A percentile compares a stretch with the other conserved stretches of the same genome.
phyloP scores from a whole-genome alignment of 2,888 invertebrate species.

The Dorcus hopei region DNA sequence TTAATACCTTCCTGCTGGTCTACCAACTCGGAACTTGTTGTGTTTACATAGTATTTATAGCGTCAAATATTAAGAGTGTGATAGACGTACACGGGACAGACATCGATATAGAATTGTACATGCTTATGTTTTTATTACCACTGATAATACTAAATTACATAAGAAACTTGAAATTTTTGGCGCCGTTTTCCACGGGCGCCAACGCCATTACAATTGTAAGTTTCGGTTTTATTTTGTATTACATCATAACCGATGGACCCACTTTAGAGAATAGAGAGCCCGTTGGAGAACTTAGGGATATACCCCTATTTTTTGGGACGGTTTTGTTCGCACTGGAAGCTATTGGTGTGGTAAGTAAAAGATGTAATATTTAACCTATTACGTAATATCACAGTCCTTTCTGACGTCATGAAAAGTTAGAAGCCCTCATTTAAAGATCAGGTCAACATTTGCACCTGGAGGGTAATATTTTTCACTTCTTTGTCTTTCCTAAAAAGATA shows the following conservation, averaged over 20 bases:
- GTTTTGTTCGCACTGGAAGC: constrained; percentile 87
- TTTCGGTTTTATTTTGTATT: constrained; percentile 71
- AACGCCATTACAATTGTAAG: constrained; percentile 76
- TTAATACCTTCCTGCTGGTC: constrained; percentile 72
- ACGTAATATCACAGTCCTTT: neutral
- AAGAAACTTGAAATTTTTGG: constrained; percentile 72
- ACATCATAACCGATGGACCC: constrained; percentile 64
- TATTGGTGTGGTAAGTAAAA: constrained; percentile 67
- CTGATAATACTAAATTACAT: constrained; percentile 69
- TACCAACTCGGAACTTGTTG: constrained; percentile 96
- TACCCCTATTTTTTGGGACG: constrained; percentile 85
- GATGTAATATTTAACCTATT: neutral
- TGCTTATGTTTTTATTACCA: constrained; percentile 70
- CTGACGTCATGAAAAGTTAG: too few species aligned
- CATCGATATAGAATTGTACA: constrained; percentile 61
- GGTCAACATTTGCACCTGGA: too few species aligned
- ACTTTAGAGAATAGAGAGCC: constrained; percentile 50
- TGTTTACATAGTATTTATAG: constrained; percentile 93
- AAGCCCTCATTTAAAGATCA: too few species aligned
- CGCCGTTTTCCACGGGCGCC: constrained; percentile 80
- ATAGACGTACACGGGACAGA: constrained; percentile 53
- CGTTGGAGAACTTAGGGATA: constrained; percentile 53
- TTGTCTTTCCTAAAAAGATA: too few species aligned
- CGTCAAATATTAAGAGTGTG: constrained; percentile 76
- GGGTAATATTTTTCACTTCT: too few species aligned